Percentiles rank a stretch among this genome's conserved stretches.
Evolutionary conservation across 2,888 invertebrate genomes (phyloP).

Genomic region (Cinara cedri): DNA sequence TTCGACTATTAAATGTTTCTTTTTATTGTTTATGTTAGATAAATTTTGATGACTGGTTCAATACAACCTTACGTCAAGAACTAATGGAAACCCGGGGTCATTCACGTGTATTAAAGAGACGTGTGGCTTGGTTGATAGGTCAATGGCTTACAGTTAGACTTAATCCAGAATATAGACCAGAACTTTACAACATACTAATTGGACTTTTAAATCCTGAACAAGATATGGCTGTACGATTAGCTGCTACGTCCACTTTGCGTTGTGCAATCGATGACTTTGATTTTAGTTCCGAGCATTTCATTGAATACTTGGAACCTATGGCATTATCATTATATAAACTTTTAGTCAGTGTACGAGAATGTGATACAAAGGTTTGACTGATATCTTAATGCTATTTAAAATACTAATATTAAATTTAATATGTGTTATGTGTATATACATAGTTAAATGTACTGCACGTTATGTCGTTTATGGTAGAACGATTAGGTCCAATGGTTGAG

Average conservation of each 20-base stretch:
- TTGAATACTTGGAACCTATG: conserved; percentile 76
- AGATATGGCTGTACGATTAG: conserved; percentile 86
- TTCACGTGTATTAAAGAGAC: conserved; percentile 81
- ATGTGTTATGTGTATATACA: neutral
- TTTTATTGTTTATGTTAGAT: conserved; percentile 66
- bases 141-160: conserved; percentile 78
- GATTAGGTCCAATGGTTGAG: conserved; percentile 78
- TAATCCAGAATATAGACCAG: conserved; percentile 77
- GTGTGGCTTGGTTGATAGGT: conserved; percentile 85
- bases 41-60: conserved; percentile 92
- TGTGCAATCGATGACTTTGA: conserved; percentile 90
- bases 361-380: conserved; percentile 80
- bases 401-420: too few relatives aligned
- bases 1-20: neutral
- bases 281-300: conserved; percentile 84
- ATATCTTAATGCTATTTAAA: too few relatives aligned
- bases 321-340: conserved; percentile 81
- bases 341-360: conserved; percentile 85
- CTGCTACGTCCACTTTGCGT: conserved; percentile 83
- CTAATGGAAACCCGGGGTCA: conserved; percentile 81
- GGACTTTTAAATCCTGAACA: conserved; percentile 77
- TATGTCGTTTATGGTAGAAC: conserved; percentile 86
- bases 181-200: conserved; percentile 79
- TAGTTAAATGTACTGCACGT: conserved; percentile 90
- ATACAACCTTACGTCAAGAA: conserved; percentile 79